phyloP scores from a whole-genome alignment of 2,888 invertebrate genomes.

The Sepiola atlantica region DNA sequence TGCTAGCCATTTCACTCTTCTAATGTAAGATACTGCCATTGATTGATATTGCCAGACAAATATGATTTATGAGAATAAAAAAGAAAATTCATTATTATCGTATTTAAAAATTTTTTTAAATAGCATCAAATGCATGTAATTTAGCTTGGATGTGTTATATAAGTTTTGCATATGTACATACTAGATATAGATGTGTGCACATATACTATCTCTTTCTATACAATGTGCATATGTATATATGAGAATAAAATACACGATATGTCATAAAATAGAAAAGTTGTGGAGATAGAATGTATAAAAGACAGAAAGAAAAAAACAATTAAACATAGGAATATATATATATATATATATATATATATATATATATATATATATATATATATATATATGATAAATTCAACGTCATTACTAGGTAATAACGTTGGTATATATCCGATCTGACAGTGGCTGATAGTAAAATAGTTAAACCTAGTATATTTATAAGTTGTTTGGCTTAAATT shows the following conservation, averaged over 20 bases:
- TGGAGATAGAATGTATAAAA: no score
- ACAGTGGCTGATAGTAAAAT: no score
- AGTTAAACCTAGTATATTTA: no score
- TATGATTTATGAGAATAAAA: background rate
- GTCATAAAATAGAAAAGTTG: no score
- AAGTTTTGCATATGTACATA: background rate
- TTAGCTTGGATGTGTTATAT: background rate
- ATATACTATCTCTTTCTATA: background rate
- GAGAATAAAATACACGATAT: no score
- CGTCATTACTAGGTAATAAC: no score
- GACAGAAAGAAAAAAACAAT: no score
- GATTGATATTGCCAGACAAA: background rate
- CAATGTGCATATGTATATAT: background rate
- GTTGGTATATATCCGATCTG: no score
- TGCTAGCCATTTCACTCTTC: slow-evolving; percentile 32
- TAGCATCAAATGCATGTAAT: background rate
- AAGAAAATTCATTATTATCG: background rate
- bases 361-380: no score
- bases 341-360: background rate
- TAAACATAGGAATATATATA: background rate
- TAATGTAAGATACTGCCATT: slow-evolving; percentile 16
- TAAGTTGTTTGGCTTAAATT: no score
- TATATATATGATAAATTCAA: no score
- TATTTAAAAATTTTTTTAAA: background rate
- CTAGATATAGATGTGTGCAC: background rate